These are phyloP conservation scores for Ia io DNA, from an alignment of 2,113 vertebrate genomes.

Conservation along the genomic window DNA sequence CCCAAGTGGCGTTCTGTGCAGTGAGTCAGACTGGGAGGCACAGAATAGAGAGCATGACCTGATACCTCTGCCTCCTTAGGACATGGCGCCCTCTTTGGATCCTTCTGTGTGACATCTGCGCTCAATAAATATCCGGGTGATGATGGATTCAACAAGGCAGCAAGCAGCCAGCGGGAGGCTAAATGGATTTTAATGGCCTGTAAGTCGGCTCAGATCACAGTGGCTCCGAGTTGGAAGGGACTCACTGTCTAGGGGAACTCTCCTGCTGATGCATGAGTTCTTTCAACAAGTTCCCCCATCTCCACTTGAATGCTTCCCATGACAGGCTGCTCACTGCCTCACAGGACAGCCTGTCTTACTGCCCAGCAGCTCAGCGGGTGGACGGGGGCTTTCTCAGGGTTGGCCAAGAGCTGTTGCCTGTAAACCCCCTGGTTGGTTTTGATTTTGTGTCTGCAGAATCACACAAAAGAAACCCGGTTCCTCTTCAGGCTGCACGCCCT, in stretches of 20 bases:
- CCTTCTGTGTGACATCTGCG: not conserved
- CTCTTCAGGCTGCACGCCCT: not conserved
- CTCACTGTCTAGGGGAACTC: accelerated
- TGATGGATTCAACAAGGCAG: not conserved
- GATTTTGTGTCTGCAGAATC: not conserved
- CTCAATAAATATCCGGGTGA: not conserved
- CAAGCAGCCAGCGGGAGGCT: not conserved
- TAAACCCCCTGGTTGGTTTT: not conserved
- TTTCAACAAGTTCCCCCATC: not conserved
- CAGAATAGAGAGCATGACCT: not conserved
- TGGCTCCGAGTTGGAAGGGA: not conserved
- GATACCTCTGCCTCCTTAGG: not conserved
- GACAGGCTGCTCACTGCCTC: not conserved
- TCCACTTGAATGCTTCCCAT: not conserved
- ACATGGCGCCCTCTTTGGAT: not conserved
- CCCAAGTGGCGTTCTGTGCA: not conserved
- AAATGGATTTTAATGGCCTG: not conserved
- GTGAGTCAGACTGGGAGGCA: not conserved
- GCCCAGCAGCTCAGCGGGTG: not conserved
- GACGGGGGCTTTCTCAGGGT: not conserved
- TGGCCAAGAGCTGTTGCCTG: not conserved
- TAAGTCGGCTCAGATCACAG: not conserved
- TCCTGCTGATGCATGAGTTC: not conserved
- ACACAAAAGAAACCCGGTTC: not conserved
- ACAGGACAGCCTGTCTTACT: too few relatives aligned